phyloP scores from a whole-genome alignment of 2,888 invertebrate genomes.

The Erpobdella octoculata region DNA sequence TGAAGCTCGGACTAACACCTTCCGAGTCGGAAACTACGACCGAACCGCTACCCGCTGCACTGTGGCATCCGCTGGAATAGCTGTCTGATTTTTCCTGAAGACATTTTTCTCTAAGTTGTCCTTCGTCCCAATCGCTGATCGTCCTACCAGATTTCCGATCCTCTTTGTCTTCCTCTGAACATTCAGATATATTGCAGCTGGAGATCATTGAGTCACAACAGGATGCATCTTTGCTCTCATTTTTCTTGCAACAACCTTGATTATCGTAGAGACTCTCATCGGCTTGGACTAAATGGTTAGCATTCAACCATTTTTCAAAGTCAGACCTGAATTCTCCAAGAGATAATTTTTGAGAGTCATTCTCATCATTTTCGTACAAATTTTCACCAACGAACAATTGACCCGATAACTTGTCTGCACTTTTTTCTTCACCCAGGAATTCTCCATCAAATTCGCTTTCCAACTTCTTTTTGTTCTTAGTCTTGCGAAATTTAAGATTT shows the following conservation, averaged over 20 bases:
- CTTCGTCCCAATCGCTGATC: not conserved
- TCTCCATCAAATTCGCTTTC: not conserved
- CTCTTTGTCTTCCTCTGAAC: conserved; percentile 13
- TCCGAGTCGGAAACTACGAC: conserved; percentile 12
- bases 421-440: not conserved
- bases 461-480: not conserved
- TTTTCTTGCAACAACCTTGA: not conserved
- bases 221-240: no score
- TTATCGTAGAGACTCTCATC: not conserved
- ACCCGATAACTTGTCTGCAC: not conserved
- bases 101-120: not conserved
- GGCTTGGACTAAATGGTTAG: not conserved
- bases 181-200: not conserved
- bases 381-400: no score
- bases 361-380: no score
- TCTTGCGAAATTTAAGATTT: not conserved
- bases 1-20: not conserved
- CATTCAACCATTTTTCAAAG: not conserved
- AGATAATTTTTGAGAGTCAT: no score
- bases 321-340: conserved; percentile 1
- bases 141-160: not conserved
- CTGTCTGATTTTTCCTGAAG: not conserved
- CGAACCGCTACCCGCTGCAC: conserved; percentile 4
- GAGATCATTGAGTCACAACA: not conserved
- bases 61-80: conserved; percentile 12